Percentiles rank a stretch among this genome's conserved stretches.
phyloP scores from a whole-genome alignment of 2,113 vertebrate species.

The Ammospiza caudacuta region DNA sequence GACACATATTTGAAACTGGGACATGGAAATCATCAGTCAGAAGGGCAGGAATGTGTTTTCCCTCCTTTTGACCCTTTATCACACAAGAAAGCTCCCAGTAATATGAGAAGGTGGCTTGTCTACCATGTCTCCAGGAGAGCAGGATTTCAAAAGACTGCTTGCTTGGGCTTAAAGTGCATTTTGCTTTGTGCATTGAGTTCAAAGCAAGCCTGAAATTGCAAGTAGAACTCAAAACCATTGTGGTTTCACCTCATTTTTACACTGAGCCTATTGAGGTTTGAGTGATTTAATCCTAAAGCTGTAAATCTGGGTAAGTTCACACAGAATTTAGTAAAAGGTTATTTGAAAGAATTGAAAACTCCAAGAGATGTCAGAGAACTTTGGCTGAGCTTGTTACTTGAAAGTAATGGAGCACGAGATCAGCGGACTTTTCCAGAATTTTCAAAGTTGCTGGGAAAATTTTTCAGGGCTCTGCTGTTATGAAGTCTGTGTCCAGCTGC shows the following conservation, averaged over 20 bases:
- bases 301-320: conserved; percentile 44
- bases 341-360: conserved; percentile 51
- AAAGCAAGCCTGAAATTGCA: conserved; percentile 56
- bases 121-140: neutral
- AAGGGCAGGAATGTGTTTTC: conserved; percentile 10
- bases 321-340: conserved; percentile 45
- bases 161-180: conserved; percentile 41
- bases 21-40: neutral
- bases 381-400: conserved; percentile 36
- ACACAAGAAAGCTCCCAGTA: neutral
- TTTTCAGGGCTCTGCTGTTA: neutral
- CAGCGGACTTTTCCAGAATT: neutral
- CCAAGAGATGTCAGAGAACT: conserved; percentile 36
- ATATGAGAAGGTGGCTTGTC: neutral
- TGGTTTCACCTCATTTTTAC: conserved; percentile 55
- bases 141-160: conserved; percentile 22
- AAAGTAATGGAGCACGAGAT: neutral
- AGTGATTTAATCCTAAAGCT: conserved; percentile 48
- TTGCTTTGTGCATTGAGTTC: conserved; percentile 41
- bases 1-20: neutral
- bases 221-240: conserved; percentile 16
- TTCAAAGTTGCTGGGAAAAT: conserved; percentile 9
- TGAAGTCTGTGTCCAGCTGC: neutral
- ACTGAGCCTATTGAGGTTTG: conserved; percentile 20
- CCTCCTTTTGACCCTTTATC: neutral